phyloP scores from a whole-genome alignment of 2,888 invertebrate genomes.

The Ectemnius continuus region DNA sequence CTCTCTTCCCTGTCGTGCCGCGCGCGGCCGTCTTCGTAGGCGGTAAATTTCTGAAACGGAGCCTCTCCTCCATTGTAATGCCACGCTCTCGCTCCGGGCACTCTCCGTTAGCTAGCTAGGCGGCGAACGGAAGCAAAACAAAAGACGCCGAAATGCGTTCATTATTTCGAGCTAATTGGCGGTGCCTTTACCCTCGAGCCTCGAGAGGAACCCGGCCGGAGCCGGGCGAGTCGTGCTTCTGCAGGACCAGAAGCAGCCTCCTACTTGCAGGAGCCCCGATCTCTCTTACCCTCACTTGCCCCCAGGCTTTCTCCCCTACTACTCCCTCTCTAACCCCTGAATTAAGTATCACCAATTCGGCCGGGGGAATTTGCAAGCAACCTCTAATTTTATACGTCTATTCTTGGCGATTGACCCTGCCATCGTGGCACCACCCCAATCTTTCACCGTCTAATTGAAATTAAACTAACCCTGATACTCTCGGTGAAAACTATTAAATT shows the following conservation, averaged over 20 bases:
- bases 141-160: constrained; percentile 77
- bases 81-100: constrained; percentile 65
- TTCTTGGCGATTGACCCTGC: constrained; percentile 1
- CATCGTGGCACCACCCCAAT: too few relatives aligned
- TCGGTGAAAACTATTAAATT: too few relatives aligned
- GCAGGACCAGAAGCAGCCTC: constrained; percentile 42
- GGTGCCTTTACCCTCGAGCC: constrained; percentile 73
- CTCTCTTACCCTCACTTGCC: constrained; percentile 55
- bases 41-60: constrained; percentile 64
- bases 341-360: constrained; percentile 45
- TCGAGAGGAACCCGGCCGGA: constrained; percentile 45
- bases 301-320: constrained; percentile 42
- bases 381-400: constrained; percentile 42
- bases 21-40: constrained; percentile 36
- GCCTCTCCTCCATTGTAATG: constrained; percentile 63
- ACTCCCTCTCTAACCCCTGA: constrained; percentile 33
- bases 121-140: constrained; percentile 73
- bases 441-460: too few relatives aligned
- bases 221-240: constrained; percentile 31
- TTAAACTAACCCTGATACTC: too few relatives aligned
- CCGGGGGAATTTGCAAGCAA: constrained; percentile 41
- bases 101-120: constrained; percentile 70
- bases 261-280: constrained; percentile 34
- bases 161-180: constrained; percentile 78
- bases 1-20: constrained; percentile 28